phyloP scores from a whole-genome alignment of 2,888 invertebrate genomes.

The Masnerella sp. region DNA sequence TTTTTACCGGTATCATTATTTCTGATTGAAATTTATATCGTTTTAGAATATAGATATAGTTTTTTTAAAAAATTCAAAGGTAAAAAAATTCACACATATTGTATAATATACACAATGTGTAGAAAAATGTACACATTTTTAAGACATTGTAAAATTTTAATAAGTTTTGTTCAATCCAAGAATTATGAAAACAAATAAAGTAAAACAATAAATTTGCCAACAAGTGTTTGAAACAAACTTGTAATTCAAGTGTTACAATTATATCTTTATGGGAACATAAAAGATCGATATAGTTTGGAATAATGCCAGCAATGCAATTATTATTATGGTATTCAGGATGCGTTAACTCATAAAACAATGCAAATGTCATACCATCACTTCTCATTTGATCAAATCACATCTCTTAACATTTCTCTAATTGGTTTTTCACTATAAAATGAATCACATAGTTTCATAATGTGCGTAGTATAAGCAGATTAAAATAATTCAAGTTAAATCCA shows the following conservation, averaged over 20 bases:
- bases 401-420: constrained; percentile 1
- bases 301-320: constrained; percentile 18
- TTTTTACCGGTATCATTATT: background rate
- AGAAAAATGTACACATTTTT: background rate
- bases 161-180: no score
- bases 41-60: background rate
- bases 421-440: background rate
- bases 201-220: no score
- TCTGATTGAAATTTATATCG: background rate
- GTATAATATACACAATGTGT: background rate
- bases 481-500: background rate
- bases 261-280: background rate
- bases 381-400: background rate
- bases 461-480: background rate
- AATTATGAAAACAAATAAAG: no score
- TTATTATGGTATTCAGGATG: constrained; percentile 16
- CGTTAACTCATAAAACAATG: background rate
- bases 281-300: constrained; percentile 7
- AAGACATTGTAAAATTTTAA: no score
- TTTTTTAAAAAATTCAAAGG: no score
- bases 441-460: background rate
- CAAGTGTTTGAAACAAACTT: no score
- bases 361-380: constrained; percentile 7
- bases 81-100: background rate
- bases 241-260: no score